phyloP scores from a whole-genome alignment of 64 coral and sea anemone species.

The Pocillopora verrucosa region DNA sequence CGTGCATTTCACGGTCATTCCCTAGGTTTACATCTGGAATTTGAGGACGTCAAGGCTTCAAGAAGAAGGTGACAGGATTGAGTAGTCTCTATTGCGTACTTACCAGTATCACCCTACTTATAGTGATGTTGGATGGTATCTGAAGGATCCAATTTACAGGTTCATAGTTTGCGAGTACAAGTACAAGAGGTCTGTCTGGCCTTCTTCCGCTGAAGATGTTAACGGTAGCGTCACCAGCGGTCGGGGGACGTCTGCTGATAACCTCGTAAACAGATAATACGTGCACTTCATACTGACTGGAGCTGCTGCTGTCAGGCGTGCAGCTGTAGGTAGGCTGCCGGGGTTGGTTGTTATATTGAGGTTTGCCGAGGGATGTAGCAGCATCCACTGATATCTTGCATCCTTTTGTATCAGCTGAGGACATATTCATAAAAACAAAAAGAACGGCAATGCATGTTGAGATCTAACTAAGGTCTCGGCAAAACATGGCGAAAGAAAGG shows the following conservation, averaged over 20 bases:
- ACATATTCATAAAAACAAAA: background rate
- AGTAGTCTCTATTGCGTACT: background rate
- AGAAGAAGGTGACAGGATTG: background rate
- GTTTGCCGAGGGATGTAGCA: background rate
- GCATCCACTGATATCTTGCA: background rate
- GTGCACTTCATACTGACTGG: background rate
- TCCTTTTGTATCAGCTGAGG: background rate
- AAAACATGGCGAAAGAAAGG: no score
- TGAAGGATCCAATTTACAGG: conserved; percentile 1
- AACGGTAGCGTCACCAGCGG: background rate
- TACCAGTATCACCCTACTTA: background rate
- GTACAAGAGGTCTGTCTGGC: background rate
- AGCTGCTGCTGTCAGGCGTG: background rate
- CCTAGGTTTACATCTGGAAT: no score
- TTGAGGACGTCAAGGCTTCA: no score
- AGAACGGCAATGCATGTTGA: background rate
- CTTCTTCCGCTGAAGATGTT: background rate
- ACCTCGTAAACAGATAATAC: background rate
- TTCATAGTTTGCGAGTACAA: background rate
- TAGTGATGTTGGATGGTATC: background rate
- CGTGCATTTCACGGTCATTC: no score
- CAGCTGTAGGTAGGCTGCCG: background rate
- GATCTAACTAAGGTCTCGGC: background rate
- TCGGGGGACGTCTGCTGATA: background rate
- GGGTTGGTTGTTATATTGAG: background rate